Percentiles rank a stretch among this genome's conserved stretches.
phyloP scores from a whole-genome alignment of 2,888 invertebrate genomes.

The Salpingus planirostris region DNA sequence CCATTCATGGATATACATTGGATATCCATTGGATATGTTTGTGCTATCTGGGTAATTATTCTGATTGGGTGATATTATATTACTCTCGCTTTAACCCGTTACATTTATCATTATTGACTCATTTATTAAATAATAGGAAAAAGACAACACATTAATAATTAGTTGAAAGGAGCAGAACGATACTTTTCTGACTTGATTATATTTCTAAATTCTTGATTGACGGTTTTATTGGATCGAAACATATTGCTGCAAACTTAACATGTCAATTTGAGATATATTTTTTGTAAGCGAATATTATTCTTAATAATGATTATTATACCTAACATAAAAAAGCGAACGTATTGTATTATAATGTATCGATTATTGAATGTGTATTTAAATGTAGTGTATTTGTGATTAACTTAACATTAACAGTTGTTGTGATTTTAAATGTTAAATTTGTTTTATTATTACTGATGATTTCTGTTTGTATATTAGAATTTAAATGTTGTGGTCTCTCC shows the following conservation, averaged over 20 bases:
- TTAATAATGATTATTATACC: conserved; percentile 12
- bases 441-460: conserved; percentile 7
- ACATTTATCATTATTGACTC: too few species aligned
- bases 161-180: too few species aligned
- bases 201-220: too few species aligned
- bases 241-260: conserved; percentile 8
- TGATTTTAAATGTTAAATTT: conserved; percentile 12
- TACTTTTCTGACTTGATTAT: too few species aligned
- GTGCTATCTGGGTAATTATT: too few species aligned
- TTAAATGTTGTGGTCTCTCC: too few species aligned
- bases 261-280: conserved; percentile 16
- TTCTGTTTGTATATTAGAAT: conserved; percentile 1
- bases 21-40: too few species aligned
- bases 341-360: too few species aligned
- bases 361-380: conserved; percentile 17
- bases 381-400: conserved; percentile 17
- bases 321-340: too few species aligned
- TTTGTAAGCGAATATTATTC: conserved; percentile 9
- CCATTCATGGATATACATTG: too few species aligned
- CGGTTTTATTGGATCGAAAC: conserved; percentile 1
- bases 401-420: conserved; percentile 16
- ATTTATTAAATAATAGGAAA: too few species aligned
- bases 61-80: conserved; percentile 18
- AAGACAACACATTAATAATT: too few species aligned
- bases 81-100: conserved; percentile 9